Conservation (phyloP, 2,797 vertebrate species). For the Lepilemur ruficaudatus region DNA sequence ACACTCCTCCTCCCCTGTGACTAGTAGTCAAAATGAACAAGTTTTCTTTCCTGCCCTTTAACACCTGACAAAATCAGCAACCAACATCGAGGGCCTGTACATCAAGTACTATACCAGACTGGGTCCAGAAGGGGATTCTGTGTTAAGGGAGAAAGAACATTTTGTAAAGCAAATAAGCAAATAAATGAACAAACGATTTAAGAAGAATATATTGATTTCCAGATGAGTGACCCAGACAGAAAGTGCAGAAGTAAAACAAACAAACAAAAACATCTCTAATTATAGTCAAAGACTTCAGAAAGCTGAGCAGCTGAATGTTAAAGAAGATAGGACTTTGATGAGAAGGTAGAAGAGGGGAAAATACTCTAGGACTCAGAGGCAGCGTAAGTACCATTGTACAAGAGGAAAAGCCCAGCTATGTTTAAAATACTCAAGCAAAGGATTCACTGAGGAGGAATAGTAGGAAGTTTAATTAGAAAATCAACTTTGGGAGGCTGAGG, state of each 20-base stretch:
- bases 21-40: conserved; percentile 28
- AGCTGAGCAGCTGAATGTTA: neutral
- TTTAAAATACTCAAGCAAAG: conserved; percentile 30
- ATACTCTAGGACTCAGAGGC: neutral
- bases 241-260: neutral
- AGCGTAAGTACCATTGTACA: neutral
- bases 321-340: neutral
- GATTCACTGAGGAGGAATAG: neutral
- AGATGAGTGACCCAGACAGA: neutral
- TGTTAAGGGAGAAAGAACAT: neutral
- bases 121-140: neutral
- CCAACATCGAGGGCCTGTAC: neutral
- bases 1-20: neutral
- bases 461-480: neutral
- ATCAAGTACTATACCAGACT: neutral
- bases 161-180: conserved; percentile 37
- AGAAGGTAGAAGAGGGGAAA: neutral
- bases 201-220: conserved; percentile 10
- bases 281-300: neutral
- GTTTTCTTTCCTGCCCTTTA: conserved; percentile 16
- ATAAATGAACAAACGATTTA: neutral
- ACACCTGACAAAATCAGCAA: neutral
- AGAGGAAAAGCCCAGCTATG: neutral
- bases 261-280: neutral
- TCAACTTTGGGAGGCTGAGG: no score